phyloP scores from a whole-genome alignment of 2,113 vertebrate genomes.

The Oncorhynchus mykiss region DNA sequence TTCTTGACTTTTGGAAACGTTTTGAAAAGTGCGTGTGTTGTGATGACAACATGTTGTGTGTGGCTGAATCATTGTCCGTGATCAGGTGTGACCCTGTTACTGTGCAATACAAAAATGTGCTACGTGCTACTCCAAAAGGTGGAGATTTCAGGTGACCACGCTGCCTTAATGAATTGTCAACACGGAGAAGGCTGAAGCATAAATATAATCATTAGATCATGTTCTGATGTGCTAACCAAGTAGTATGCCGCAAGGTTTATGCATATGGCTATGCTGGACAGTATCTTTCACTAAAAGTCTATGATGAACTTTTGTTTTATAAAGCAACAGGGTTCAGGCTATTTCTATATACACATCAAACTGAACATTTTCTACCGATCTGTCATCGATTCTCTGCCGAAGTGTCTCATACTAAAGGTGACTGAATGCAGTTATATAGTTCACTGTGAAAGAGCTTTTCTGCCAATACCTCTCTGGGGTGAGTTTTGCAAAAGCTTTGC shows the following conservation, averaged over 20 bases:
- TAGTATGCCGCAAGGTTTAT: background rate
- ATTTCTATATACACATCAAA: background rate
- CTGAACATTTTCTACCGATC: background rate
- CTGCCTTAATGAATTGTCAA: background rate
- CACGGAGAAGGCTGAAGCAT: background rate
- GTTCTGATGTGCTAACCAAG: background rate
- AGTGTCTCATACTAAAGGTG: constrained; percentile 16
- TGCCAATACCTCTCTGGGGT: constrained; percentile 8
- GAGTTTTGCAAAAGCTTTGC: too few relatives aligned
- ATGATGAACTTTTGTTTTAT: too few relatives aligned
- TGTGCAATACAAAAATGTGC: constrained; percentile 52
- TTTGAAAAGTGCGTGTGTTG: constrained; percentile 23
- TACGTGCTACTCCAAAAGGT: constrained; percentile 13
- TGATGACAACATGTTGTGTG: background rate
- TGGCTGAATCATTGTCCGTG: background rate
- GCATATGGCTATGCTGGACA: background rate
- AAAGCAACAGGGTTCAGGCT: too few relatives aligned
- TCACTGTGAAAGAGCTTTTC: constrained; percentile 41
- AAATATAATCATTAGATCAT: background rate
- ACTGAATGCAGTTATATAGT: constrained; percentile 18
- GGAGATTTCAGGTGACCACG: constrained; percentile 11
- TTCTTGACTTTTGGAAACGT: constrained; percentile 1
- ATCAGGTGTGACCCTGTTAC: constrained; percentile 50
- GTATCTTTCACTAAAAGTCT: background rate
- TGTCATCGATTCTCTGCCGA: constrained; percentile 3